Evolutionary conservation across 2,113 vertebrate genomes (phyloP), one percentile per base, ranked within the genome.

Genomic region (Heterocephalus glaber): DNA sequence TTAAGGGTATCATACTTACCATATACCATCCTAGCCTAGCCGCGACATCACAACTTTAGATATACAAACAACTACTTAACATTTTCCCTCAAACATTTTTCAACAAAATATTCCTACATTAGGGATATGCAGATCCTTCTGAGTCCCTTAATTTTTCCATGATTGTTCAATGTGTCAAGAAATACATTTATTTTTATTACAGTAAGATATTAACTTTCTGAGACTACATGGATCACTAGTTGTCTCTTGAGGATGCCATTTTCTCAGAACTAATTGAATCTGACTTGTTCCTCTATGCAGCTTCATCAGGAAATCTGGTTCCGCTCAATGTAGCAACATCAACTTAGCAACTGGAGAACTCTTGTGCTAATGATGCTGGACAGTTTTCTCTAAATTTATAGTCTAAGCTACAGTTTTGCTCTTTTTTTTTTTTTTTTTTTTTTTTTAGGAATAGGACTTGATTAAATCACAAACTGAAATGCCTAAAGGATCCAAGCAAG

Each of bases 191-290:
- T 52, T 82, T 77, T 92, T 91, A 68, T 61, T 82, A 26, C 49
- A 56, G 28, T 44, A 49, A 81, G 52, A 88, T 91, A 63, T 65
- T 41, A 9, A 12, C 54, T 86, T 95, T 76, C 38, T 38, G 22
- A 70, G 77, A 61, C 49, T 41, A 20, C 19, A 19, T 4, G 6
- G 58, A 38, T 58, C 13, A 20, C 58, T 58, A 19, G 11, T 72
- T 83, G 89, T 60, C 88, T 72, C 61, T 90, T 76, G 65, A 72
- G 44, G 65, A 60, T 89, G 70, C 60, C 8, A 19, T 95, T 95
- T 96, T 82, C 30, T 52, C 35, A 81, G 79, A 87, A 72, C 44
- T 65, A n/a, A 60, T 54, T 56, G 63, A 61, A 65, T 63, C 12
- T 60, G 72, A 58, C 19, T 82, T 54, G 41, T 89, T 66, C 35